Conservation (phyloP, 2,888 invertebrate species). For the Eudasyphora cyanicolor region DNA sequence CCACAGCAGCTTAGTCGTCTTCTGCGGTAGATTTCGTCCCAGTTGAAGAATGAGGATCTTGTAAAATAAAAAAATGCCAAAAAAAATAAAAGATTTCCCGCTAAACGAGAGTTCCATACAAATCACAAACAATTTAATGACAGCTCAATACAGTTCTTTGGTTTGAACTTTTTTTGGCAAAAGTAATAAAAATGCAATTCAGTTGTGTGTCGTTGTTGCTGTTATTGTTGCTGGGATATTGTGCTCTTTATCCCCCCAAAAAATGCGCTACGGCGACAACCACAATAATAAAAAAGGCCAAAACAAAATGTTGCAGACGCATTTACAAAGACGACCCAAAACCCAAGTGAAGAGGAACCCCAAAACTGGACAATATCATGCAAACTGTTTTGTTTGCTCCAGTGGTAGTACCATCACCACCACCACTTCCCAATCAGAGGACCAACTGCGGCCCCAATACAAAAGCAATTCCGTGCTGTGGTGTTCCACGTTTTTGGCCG, state of each 20-base stretch:
- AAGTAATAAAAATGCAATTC: slow-evolving; percentile 61
- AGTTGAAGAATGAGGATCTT: slow-evolving; percentile 31
- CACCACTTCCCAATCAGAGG: not conserved
- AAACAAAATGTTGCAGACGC: slow-evolving; percentile 54
- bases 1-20: slow-evolving; percentile 40
- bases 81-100: slow-evolving; percentile 37
- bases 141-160: slow-evolving; percentile 65
- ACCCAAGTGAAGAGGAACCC: slow-evolving; percentile 15
- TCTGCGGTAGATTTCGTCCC: slow-evolving; percentile 34
- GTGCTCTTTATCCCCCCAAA: not conserved
- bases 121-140: slow-evolving; percentile 66
- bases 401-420: not conserved
- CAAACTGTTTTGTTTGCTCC: slow-evolving; percentile 38
- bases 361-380: slow-evolving; percentile 54
- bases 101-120: slow-evolving; percentile 61
- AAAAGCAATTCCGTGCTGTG: slow-evolving; percentile 13
- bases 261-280: slow-evolving; percentile 25
- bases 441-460: too few species aligned
- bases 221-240: slow-evolving; percentile 9
- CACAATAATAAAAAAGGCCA: slow-evolving; percentile 11
- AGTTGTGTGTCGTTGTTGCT: slow-evolving; percentile 37
- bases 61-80: slow-evolving; percentile 6
- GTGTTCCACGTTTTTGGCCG: not conserved
- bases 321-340: slow-evolving; percentile 52
- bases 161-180: slow-evolving; percentile 47